These are phyloP conservation scores for Drosophila mimica DNA, from an alignment of 2,888 invertebrate species.

Conservation along the genomic window DNA sequence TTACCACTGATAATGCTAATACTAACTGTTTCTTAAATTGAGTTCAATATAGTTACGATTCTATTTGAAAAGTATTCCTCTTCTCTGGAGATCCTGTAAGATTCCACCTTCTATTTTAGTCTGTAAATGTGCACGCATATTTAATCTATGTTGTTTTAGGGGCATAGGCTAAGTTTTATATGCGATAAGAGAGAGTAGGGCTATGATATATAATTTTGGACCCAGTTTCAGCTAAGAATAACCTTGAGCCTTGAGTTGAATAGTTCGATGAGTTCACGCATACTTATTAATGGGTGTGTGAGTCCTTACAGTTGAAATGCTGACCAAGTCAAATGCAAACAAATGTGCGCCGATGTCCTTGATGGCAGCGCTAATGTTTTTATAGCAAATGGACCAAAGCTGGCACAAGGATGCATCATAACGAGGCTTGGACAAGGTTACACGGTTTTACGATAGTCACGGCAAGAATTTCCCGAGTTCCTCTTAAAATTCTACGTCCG, in stretches of 20 bases:
- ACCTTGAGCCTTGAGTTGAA: slow-evolving; percentile 36
- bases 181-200: not conserved
- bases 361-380: slow-evolving; percentile 72
- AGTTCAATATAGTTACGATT: not conserved
- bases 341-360: slow-evolving; percentile 61
- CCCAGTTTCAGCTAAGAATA: slow-evolving; percentile 6
- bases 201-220: not conserved
- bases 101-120: not conserved
- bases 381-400: slow-evolving; percentile 47
- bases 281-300: slow-evolving; percentile 54
- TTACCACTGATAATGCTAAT: not conserved
- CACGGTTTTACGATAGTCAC: slow-evolving; percentile 57
- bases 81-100: not conserved
- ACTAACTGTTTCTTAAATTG: not conserved
- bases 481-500: slow-evolving; percentile 49
- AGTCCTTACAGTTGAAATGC: slow-evolving; percentile 43
- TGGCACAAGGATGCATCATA: slow-evolving; percentile 38
- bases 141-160: not conserved
- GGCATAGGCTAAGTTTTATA: not conserved
- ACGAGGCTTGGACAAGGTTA: slow-evolving; percentile 62
- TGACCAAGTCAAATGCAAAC: slow-evolving; percentile 69
- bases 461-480: slow-evolving; percentile 65
- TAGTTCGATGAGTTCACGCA: slow-evolving; percentile 19
- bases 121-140: not conserved
- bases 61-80: not conserved